Percentiles rank a stretch among this genome's conserved stretches.
Evolutionary conservation across 2,888 invertebrate genomes (phyloP).

Genomic region (Athripsodes cinereus): DNA sequence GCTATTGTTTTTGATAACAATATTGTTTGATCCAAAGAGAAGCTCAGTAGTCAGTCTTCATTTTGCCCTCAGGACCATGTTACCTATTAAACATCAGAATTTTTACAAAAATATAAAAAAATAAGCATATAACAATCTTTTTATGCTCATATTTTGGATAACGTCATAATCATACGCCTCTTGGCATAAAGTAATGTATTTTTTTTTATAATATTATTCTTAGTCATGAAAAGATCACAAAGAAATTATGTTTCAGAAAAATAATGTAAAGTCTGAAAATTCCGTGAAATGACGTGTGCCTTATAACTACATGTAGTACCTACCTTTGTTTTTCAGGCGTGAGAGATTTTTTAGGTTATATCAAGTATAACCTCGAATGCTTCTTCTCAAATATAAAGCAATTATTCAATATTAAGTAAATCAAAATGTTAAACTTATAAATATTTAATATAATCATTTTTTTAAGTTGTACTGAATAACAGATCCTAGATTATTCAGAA

Average conservation of each 20-base stretch:
- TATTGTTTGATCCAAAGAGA: conserved; percentile 11
- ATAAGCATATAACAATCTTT: conserved; percentile 10
- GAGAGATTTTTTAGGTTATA: too few relatives aligned
- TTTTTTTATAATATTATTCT: conserved; percentile 16
- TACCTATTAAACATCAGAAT: conserved; percentile 18
- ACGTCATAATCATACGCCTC: conserved; percentile 25
- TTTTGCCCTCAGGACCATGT: conserved; percentile 10
- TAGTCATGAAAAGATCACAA: conserved; percentile 18
- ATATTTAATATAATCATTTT: too few relatives aligned
- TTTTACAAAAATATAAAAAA: conserved; percentile 22
- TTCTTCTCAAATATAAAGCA: too few relatives aligned
- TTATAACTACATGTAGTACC: too few relatives aligned
- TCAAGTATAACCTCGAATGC: too few relatives aligned
- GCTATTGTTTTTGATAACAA: conserved; percentile 22
- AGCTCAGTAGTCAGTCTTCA: conserved; percentile 16
- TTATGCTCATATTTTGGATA: conserved; percentile 21
- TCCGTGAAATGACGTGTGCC: too few relatives aligned
- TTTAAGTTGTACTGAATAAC: too few relatives aligned
- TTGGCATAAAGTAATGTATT: conserved; percentile 20
- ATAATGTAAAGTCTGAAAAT: too few relatives aligned
- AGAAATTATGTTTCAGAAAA: conserved; percentile 11
- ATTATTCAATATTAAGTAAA: too few relatives aligned
- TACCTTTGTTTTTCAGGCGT: too few relatives aligned
- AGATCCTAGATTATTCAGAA: too few relatives aligned
- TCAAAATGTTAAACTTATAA: too few relatives aligned